These are phyloP conservation scores for Eulemur coronatus DNA, from an alignment of 2,797 vertebrate genomes.

Conservation along the genomic window DNA sequence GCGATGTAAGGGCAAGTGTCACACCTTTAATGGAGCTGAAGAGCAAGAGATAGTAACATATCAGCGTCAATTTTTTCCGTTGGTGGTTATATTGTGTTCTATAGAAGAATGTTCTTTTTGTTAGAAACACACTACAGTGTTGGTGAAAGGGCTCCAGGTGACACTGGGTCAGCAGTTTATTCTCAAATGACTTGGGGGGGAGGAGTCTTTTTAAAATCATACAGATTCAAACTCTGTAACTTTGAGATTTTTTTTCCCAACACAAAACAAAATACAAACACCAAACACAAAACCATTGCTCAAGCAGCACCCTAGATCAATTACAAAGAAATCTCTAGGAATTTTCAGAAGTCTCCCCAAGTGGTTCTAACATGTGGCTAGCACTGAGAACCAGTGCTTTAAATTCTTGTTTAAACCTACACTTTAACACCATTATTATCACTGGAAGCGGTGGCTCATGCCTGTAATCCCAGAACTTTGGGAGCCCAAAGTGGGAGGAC, in stretches of 20 bases:
- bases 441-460: background rate
- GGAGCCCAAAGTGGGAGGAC: background rate
- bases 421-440: background rate
- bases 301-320: background rate
- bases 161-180: background rate
- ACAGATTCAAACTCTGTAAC: background rate
- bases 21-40: background rate
- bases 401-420: background rate
- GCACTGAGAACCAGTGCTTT: background rate
- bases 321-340: background rate
- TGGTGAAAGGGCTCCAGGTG: background rate
- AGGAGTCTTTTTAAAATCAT: background rate
- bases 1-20: too few relatives aligned
- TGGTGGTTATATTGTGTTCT: background rate
- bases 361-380: background rate
- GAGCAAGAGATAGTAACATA: background rate
- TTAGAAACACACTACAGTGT: background rate
- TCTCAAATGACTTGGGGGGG: background rate
- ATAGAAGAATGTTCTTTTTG: background rate
- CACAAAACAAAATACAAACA: constrained; percentile 7
- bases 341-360: background rate
- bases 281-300: background rate
- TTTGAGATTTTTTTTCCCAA: background rate
- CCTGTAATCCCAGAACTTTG: background rate
- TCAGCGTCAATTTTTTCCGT: background rate